Conservation (phyloP, 2,797 vertebrate genomes). For the Ataeniobius toweri region DNA sequence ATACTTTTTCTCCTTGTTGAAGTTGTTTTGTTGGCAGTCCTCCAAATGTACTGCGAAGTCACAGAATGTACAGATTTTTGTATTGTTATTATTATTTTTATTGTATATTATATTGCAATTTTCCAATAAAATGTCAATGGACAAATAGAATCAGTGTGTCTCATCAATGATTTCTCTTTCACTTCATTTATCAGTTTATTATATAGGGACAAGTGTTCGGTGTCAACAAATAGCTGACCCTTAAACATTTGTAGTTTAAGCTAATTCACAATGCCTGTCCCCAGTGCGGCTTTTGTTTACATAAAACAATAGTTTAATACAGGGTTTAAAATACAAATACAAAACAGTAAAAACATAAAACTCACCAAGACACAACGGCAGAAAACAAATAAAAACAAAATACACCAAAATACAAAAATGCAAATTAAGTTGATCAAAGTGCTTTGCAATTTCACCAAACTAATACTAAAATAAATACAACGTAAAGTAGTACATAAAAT, state of each 20-base stretch:
- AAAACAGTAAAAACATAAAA: neutral
- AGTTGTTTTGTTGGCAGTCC: conserved; percentile 90
- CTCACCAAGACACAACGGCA: neutral
- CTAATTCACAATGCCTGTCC: neutral
- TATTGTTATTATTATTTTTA: conserved; percentile 84
- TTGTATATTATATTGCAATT: conserved; percentile 98
- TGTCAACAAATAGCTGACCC: neutral
- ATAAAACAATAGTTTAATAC: neutral
- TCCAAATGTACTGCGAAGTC: conserved; percentile 98
- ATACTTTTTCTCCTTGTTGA: conserved; percentile 72
- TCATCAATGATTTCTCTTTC: neutral
- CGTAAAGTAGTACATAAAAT: neutral
- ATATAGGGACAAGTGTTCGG: neutral
- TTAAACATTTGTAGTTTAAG: neutral
- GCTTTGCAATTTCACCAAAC: neutral
- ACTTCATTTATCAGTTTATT: neutral
- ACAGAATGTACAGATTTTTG: conserved; percentile 99
- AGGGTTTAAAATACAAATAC: neutral
- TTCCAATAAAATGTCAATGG: conserved; percentile 93
- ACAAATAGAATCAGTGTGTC: conserved; percentile 47
- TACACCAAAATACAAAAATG: neutral
- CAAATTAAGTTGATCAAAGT: neutral
- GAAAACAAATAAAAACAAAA: neutral
- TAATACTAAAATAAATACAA: neutral
- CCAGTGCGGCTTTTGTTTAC: neutral